Percentiles rank a stretch among this genome's conserved stretches.
phyloP scores from a whole-genome alignment of 2,797 vertebrate genomes.

The Hyperoplus lanceolatus region DNA sequence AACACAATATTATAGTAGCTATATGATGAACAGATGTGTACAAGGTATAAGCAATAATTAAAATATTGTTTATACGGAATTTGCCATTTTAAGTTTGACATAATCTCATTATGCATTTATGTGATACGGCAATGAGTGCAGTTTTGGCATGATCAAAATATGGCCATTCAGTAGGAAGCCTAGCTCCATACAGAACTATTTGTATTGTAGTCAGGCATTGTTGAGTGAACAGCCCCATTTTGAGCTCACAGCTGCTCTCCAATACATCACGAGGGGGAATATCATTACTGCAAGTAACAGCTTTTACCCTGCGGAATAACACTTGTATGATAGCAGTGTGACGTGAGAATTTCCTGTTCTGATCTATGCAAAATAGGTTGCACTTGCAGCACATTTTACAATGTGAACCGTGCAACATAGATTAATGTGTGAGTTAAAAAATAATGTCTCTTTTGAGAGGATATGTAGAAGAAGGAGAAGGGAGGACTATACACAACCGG shows the following conservation, averaged over 20 bases:
- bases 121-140: not conserved
- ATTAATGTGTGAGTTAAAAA: not conserved
- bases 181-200: not conserved
- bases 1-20: not conserved
- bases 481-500: not conserved
- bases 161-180: not conserved
- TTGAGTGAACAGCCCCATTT: not conserved
- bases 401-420: not conserved
- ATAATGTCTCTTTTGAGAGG: not conserved
- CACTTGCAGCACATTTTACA: not conserved
- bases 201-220: too few species aligned
- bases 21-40: not conserved
- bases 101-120: not conserved
- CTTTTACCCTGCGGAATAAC: conserved; percentile 1
- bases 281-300: not conserved
- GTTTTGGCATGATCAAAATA: not conserved
- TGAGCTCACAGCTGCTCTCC: conserved; percentile 1
- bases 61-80: not conserved
- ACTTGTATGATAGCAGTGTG: not conserved
- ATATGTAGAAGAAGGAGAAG: not conserved
- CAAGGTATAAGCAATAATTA: not conserved
- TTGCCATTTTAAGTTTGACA: not conserved
- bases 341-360: not conserved
- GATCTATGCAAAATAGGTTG: not conserved
- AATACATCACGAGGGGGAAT: not conserved